Evolutionary conservation across 2,113 vertebrate genomes (phyloP).

Genomic region (Leptobrachium leishanense): DNA sequence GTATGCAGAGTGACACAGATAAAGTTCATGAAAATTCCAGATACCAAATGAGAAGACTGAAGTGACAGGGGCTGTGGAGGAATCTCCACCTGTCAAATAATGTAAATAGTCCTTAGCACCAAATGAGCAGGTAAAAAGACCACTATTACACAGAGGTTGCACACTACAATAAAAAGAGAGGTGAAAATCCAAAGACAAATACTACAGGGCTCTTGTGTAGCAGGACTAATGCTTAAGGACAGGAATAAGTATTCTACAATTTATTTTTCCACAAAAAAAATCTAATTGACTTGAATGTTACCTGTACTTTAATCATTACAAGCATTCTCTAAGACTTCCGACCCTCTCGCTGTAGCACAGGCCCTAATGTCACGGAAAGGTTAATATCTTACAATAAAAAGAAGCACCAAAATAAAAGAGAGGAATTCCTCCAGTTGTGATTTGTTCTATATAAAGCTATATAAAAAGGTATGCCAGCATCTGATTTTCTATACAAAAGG

Average conservation of each 20-base stretch:
- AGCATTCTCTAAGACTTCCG: not conserved
- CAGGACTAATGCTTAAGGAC: not conserved
- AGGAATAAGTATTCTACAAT: no score
- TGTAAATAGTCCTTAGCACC: not conserved
- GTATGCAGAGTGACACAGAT: slow-evolving; percentile 1
- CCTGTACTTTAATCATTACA: not conserved
- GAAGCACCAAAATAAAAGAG: not conserved
- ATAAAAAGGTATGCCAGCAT: slow-evolving; percentile 7
- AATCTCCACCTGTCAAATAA: slow-evolving; percentile 40
- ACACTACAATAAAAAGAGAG: not conserved
- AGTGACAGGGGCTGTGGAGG: slow-evolving; percentile 31
- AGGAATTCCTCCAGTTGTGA: not conserved
- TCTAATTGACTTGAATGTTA: not conserved
- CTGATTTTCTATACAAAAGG: slow-evolving; percentile 7
- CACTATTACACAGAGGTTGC: not conserved
- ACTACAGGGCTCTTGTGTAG: not conserved
- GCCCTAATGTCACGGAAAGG: not conserved
- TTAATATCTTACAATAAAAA: not conserved
- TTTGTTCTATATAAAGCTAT: not conserved
- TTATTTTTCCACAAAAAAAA: not conserved
- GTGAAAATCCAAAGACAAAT: not conserved
- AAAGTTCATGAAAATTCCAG: not conserved
- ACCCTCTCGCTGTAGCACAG: not conserved
- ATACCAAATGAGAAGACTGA: no score
- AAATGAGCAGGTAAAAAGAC: not conserved